Evolutionary conservation across 2,797 vertebrate species (phyloP).

Genomic region (Hippoglossus hippoglossus): DNA sequence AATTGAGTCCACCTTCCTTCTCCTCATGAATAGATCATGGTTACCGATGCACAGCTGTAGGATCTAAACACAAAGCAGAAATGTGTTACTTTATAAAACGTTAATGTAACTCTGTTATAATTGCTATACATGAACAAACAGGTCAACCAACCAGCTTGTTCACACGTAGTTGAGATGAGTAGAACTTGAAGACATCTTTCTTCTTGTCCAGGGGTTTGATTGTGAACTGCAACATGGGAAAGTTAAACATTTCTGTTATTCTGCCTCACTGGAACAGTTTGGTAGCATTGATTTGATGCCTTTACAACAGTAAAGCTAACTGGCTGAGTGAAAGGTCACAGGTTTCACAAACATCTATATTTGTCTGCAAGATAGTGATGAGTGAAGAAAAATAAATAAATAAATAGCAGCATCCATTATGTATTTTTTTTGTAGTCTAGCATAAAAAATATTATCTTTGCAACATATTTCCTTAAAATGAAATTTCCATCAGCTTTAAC

Average conservation of each 20-base stretch:
- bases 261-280: neutral
- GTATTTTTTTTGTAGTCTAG: too few relatives aligned
- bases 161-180: slow-evolving; percentile 91
- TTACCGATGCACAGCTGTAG: slow-evolving; percentile 93
- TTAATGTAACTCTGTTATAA: neutral
- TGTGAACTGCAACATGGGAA: slow-evolving; percentile 84
- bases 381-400: neutral
- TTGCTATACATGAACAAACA: neutral
- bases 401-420: too few relatives aligned
- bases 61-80: slow-evolving; percentile 79
- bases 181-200: slow-evolving; percentile 95
- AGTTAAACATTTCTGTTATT: neutral
- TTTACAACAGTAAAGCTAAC: neutral
- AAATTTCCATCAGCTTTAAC: neutral
- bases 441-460: neutral
- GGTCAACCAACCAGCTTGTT: slow-evolving; percentile 90
- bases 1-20: slow-evolving; percentile 92
- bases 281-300: too few relatives aligned
- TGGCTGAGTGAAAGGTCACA: neutral
- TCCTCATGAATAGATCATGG: slow-evolving; percentile 93
- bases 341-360: too few relatives aligned
- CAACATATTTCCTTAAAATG: neutral
- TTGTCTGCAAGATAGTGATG: neutral
- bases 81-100: neutral
- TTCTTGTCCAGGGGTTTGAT: slow-evolving; percentile 96